Base-by-base conservation (phyloP, 1,140 invertebrate genomes). In the Solen grandis region DNA sequence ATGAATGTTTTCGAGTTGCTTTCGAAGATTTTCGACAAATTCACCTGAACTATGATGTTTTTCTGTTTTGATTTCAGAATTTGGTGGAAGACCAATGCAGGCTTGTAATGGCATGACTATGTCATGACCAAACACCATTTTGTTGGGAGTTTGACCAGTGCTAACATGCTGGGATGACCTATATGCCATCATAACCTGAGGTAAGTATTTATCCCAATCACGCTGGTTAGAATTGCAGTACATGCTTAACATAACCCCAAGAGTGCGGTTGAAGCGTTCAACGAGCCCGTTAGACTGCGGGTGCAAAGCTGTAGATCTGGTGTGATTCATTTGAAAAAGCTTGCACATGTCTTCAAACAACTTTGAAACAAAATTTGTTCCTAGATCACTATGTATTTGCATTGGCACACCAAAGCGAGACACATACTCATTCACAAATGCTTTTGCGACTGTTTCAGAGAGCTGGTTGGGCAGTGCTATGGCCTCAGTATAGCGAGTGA, bases 211-310 rank as follows among this genome's bases (percentile, higher is more conserved):
- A 52, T 86, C 82, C 83, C 85, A 88, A 57, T 79, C 66, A 27
- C 38, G 36, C 36, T 85, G 79, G 25, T 84, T 68, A 16, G 52
- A 41, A 5, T 60, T 33, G 1, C 52, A 60, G n/a, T 69, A 80
- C 59, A 60, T 70, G 5, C 22, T 70, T 13, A 80, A 33, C 35
- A 80, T 80, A 1, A 46, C 25, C n/a, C 22, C 14, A 13, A 80
- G 25, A 3, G 66, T 60, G 38, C 73, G 52, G 66, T 90, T 87
- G 35, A 88, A 85, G 0, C 84, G 52, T 79, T 89, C 87, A 13
- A 88, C 85, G 29, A 84, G 60, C 14, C 89, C 89, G 63, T 92
- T 91, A 0, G 81, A 65, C 22, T 82, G 74, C 22, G 91, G 89
- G 52, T 88, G 82, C 57, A 88, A 87, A 8, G 82, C 35, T 2